Base-by-base conservation (phyloP, 1,140 invertebrate genomes). In the Macrobrachium rosenbergii region DNA sequence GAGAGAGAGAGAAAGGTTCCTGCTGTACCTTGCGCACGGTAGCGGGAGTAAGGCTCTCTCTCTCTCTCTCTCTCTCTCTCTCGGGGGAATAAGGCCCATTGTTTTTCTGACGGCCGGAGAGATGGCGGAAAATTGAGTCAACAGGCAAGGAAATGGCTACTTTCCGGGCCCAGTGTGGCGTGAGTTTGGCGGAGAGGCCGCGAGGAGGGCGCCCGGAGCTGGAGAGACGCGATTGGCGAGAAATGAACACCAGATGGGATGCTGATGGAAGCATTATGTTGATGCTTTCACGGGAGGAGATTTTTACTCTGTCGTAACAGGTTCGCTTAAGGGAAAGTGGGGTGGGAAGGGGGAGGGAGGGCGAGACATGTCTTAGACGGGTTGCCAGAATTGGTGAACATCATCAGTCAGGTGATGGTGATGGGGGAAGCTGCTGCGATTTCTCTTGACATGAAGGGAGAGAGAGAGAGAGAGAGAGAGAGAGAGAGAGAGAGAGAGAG, bases 81-180 rank as follows among this genome's bases (percentile, higher is more conserved):
- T 60, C 45, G 14, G 45, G 79, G 62, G 79, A 81, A 45, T n/a
- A 16, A 6, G 3, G 8, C 14, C 79, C 62, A 81, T 81, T 81
- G 79, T 81, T 81, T 80, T 59, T 81, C 62, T 67, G 79, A 81
- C 79, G 79, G 62, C 43, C 17, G 79, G 79, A 81, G 45, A 81
- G 64, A 81, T 81, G 60, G 79, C 79, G 79, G 21, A 81, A 81
- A 81, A 81, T 81, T 21, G 62, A 67, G 79, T 67, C 62, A 52
- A 81, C 79, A 67, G 79, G 37, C 37, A 63, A 60, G 79, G 79
- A 81, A 81, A 81, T 81, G 62, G 79, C 62, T 52, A 81, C 79
- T 81, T 81, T 67, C 79, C 62, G 79, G 75, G 17, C 17, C 0
- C 75, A 21, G 37, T 45, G 37, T 75, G 14, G 43, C 73, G 45